Evolutionary conservation across 2,113 vertebrate species (phyloP), one percentile per base, ranked within the genome.

Genomic region (Dascyllus trimaculatus): DNA sequence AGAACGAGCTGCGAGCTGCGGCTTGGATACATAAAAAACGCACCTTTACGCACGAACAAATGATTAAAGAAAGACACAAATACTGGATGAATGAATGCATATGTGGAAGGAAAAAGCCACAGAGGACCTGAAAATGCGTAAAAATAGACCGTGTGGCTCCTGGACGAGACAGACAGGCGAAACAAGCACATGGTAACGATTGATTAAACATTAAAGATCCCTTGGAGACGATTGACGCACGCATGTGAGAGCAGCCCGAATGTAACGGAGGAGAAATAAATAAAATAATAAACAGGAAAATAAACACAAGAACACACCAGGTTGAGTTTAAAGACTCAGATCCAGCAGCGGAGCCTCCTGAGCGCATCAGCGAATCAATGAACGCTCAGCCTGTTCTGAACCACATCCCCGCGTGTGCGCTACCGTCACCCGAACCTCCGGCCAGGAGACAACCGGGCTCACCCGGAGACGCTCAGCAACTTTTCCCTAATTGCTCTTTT

Each of bases 361-460:
- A 61, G 64, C 62, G 51, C 81, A 67, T n/a, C n/a, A n/a, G n/a
- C 29, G 19, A n/a, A 17, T 4, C 14, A 17, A 35, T 35, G 32
- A 35, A 8, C 45, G n/a, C 54, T 49, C 35, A 8, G n/a, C n/a
- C n/a, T n/a, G n/a, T n/a, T n/a, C n/a, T n/a, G 26, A 71, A 48
- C 60, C n/a, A 67, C 71, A 65, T 49, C 52, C 64, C 26, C 21
- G 54, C 64, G 21, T 1, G 8, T 52, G 45, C 71, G 11, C 40
- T 5, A 1, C 4, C 35, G 11, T 11, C 46, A 35, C 13, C 1
- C 56, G 25, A 26, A 35, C 32, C 32, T 35, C 32, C 14, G 49
- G 65, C 11, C 32, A 57, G 2, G 4, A 51, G 21, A n/a, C 5
- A n/a, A 51, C 18, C 8, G 15, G 5, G 19, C 17, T 49, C 2